A percentile compares a stretch with the other conserved stretches of the same genome.
These are phyloP conservation scores for Laspeyria flexula DNA, from an alignment of 2,888 invertebrate species.

Conservation along the genomic window DNA sequence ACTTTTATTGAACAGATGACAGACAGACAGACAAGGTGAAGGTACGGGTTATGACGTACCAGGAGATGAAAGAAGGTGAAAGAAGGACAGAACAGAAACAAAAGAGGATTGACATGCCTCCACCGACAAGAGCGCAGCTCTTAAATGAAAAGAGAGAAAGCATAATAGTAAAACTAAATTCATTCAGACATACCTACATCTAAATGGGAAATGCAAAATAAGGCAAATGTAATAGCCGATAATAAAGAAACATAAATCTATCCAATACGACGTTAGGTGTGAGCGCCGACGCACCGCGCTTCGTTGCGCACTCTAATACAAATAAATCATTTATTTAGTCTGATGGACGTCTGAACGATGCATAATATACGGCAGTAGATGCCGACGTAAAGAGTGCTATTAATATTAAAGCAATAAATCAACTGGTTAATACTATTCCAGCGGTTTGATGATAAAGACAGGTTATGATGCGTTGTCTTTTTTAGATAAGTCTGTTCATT, in stretches of 20 bases:
- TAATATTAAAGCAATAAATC: slow-evolving; percentile 26
- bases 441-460: slow-evolving; percentile 19
- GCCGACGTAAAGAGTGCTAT: neutral
- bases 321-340: neutral
- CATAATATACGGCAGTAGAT: neutral
- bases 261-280: neutral
- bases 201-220: no score
- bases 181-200: no score
- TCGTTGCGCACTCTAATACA: no score
- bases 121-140: no score
- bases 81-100: no score
- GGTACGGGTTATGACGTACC: no score
- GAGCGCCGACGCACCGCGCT: neutral
- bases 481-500: slow-evolving; percentile 10
- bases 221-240: no score
- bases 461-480: slow-evolving; percentile 24
- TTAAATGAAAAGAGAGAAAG: no score
- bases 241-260: neutral
- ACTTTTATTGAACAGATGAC: no score
- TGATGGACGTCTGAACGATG: neutral
- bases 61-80: no score
- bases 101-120: no score
- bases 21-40: no score
- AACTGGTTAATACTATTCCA: slow-evolving; percentile 21
- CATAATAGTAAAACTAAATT: neutral